Base-by-base conservation (phyloP, 2,797 vertebrate genomes). In the Falco rusticolus region DNA sequence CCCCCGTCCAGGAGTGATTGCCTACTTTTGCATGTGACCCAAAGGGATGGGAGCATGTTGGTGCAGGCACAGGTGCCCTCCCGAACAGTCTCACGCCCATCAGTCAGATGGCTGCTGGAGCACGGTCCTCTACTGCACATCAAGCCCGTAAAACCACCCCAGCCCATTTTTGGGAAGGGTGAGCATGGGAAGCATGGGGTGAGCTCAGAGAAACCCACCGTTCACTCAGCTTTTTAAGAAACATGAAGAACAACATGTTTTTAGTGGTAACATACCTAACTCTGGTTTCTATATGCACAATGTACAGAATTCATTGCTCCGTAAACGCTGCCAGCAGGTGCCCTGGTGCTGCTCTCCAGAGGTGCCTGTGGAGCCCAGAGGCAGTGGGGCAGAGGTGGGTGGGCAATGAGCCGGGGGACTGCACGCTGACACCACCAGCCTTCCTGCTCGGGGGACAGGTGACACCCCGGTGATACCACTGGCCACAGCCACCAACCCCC, bases 281-380 rank as follows among this genome's bases (percentile, higher is more conserved):
- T 28, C 53, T 16, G 24, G 70, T 20, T 57, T 28, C 21, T 16
- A 12, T 18, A 8, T 5, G 3, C 29, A 3, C 7, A 13, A 26
- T 0, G 8, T 20, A n/a, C 39, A 9, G 31, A 31, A 28, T 7
- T 45, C 31, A 4, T 1, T 5, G 53, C 39, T n/a, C 8, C 7
- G 1, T 19, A 8, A 11, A 8, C 5, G 29, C 51, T 33, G 14
- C 16, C 69, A 14, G 37, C 28, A 25, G 21, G 51, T 26, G 16
- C 50, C 22, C 51, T 11, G 24, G 53, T 5, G 53, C 39, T 16
- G 70, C 70, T 43, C 70, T n/a, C 51, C 69, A 33, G 7, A 33
- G 37, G 69, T 3, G 2, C 4, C 3, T 11, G 37, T 5, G 50
- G 25, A 17, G 25, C 25, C 50, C 37, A 34, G 34, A 34, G 34